Evolutionary conservation across 1,140 invertebrate species (phyloP), one percentile per base, ranked within the genome.

Genomic region (Lycorma delicatula): DNA sequence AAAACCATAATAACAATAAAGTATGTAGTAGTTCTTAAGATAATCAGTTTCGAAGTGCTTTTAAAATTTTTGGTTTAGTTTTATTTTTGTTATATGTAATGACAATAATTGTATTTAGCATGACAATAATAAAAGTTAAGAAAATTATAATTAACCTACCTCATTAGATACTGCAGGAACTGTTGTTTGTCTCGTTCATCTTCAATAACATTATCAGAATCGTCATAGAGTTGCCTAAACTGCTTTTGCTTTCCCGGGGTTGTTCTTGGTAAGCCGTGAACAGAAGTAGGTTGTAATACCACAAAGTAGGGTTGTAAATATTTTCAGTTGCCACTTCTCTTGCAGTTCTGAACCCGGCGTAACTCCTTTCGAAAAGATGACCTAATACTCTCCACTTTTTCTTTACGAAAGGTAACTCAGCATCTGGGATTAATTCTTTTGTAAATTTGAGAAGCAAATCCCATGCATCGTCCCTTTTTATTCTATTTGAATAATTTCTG

Each of bases 301-400:
- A 71, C 48, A 70, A 50, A 22, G 61, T 61, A 27, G 70, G 70
- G 55, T 50, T 60, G 58, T 71, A 70, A 12, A 63, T 41, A 6
- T 67, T 63, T 11, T 65, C 68, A 18, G 26, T 54, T 4, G 46
- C 70, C 68, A 28, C 60, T 56, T 55, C 31, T 58, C 41, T 52
- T 28, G 2, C 61, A 65, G 1, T 64, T 52, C 29, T 58, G 47
- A 9, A 70, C 60, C 60, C 74, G 74, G 63, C 68, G 66, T 36
- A 61, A 55, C 55, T 67, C 66, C 52, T 61, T 65, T 16, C 66
- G 41, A 38, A 60, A 61, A 22, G 38, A 55, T 2, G 41, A 54
- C 26, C 66, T 55, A 38, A 67, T 49, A 49, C 27, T 62, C 50
- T 63, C 54, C 2, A 66, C 51, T 57, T 66, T 66, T 53, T 61